Percentiles rank a stretch among this genome's conserved stretches.
phyloP scores from a whole-genome alignment of 1,140 invertebrate species.

The Alviniconcha marisindica region DNA sequence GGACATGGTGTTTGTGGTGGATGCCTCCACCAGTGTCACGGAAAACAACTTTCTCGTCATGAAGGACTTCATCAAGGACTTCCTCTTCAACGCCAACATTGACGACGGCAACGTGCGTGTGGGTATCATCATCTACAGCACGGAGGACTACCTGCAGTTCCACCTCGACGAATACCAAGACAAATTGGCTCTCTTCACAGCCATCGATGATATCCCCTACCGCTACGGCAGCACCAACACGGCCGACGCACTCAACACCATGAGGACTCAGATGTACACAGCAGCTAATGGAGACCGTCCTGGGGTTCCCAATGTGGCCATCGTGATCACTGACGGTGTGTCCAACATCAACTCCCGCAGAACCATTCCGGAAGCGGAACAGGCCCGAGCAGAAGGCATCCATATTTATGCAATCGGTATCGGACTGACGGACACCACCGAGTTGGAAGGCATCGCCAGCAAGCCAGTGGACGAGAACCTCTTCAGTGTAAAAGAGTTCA shows the following conservation, averaged over 20 bases:
- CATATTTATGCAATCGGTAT: slow-evolving; percentile 62
- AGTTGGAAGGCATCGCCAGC: slow-evolving; percentile 62
- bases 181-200: slow-evolving; percentile 42
- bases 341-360: slow-evolving; percentile 62
- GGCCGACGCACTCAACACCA: slow-evolving; percentile 51
- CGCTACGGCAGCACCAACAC: slow-evolving; percentile 59
- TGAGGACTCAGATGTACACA: slow-evolving; percentile 56
- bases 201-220: slow-evolving; percentile 52
- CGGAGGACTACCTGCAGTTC: slow-evolving; percentile 53
- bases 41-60: slow-evolving; percentile 51
- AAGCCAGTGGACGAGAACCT: slow-evolving; percentile 55
- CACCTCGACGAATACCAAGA: slow-evolving; percentile 48
- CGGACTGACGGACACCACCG: slow-evolving; percentile 52
- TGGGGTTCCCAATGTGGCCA: slow-evolving; percentile 57
- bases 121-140: slow-evolving; percentile 55
- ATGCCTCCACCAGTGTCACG: slow-evolving; percentile 60
- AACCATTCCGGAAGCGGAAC: slow-evolving; percentile 60
- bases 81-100: slow-evolving; percentile 49
- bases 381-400: slow-evolving; percentile 44
- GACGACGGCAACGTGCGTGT: slow-evolving; percentile 53
- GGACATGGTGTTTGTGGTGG: slow-evolving; percentile 68
- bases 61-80: slow-evolving; percentile 55
- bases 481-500: slow-evolving; percentile 60
- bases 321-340: slow-evolving; percentile 66
- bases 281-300: slow-evolving; percentile 59